phyloP scores from a whole-genome alignment of 2,113 vertebrate species.

The Tachycineta bicolor region DNA sequence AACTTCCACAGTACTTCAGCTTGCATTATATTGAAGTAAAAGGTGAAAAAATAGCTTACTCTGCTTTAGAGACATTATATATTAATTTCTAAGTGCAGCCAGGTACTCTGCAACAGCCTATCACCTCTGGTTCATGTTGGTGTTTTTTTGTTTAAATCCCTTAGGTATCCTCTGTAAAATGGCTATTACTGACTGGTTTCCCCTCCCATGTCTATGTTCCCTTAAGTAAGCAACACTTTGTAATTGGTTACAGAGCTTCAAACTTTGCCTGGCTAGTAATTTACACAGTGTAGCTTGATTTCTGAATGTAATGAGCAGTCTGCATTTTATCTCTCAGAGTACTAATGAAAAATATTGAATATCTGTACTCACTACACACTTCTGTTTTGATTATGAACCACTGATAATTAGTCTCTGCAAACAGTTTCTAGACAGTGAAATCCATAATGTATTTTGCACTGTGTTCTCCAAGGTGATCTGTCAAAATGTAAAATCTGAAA shows the following conservation, averaged over 20 bases:
- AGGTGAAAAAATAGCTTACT: not conserved
- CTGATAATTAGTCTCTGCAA: not conserved
- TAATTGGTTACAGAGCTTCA: not conserved
- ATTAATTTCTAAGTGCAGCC: not conserved
- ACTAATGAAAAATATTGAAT: slow-evolving; percentile 9
- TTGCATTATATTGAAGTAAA: not conserved
- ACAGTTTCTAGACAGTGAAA: not conserved
- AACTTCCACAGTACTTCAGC: not conserved
- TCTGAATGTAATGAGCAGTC: not conserved
- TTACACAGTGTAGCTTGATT: not conserved
- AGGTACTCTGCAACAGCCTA: not conserved
- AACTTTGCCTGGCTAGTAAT: not conserved
- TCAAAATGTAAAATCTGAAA: not conserved
- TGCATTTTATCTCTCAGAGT: not conserved
- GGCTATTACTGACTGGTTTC: not conserved
- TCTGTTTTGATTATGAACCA: not conserved
- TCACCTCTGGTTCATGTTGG: not conserved
- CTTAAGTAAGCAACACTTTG: not conserved
- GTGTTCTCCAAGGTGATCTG: not conserved
- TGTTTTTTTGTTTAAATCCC: not conserved
- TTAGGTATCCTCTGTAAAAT: not conserved
- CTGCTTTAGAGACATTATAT: not conserved
- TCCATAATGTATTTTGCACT: not conserved
- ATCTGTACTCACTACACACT: not conserved
- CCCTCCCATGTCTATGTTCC: not conserved